These are phyloP conservation scores for Mantis religiosa DNA, from an alignment of 2,888 invertebrate genomes.

Conservation along the genomic window DNA sequence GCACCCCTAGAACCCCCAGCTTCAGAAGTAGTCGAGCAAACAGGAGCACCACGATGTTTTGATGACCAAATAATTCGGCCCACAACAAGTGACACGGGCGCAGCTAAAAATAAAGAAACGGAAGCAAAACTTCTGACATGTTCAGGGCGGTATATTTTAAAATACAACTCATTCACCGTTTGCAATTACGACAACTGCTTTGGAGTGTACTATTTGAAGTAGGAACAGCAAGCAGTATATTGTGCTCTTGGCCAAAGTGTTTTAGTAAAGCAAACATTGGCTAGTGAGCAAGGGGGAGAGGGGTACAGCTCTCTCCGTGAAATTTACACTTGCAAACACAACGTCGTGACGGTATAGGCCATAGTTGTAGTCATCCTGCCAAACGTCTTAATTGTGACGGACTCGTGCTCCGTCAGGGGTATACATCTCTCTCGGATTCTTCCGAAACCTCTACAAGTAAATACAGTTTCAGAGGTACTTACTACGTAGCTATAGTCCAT, in stretches of 20 bases:
- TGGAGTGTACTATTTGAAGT: neutral
- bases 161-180: neutral
- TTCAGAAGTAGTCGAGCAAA: too few relatives aligned
- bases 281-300: neutral
- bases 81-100: neutral
- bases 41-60: neutral
- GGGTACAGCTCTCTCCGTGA: constrained; percentile 2
- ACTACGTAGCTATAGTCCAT: too few relatives aligned
- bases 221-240: neutral
- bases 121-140: neutral
- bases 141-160: neutral
- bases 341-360: neutral
- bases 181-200: neutral
- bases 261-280: constrained; percentile 24
- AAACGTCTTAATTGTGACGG: neutral
- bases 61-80: neutral
- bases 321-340: constrained; percentile 16
- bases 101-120: neutral
- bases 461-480: too few relatives aligned
- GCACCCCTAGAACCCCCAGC: too few relatives aligned
- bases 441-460: neutral
- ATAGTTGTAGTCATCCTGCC: neutral
- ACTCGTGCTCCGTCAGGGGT: neutral
- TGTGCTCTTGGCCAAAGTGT: constrained; percentile 3
- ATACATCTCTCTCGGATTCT: neutral